Evolutionary conservation across 1,140 invertebrate genomes (phyloP).

Genomic region (Apolygus lucorum): DNA sequence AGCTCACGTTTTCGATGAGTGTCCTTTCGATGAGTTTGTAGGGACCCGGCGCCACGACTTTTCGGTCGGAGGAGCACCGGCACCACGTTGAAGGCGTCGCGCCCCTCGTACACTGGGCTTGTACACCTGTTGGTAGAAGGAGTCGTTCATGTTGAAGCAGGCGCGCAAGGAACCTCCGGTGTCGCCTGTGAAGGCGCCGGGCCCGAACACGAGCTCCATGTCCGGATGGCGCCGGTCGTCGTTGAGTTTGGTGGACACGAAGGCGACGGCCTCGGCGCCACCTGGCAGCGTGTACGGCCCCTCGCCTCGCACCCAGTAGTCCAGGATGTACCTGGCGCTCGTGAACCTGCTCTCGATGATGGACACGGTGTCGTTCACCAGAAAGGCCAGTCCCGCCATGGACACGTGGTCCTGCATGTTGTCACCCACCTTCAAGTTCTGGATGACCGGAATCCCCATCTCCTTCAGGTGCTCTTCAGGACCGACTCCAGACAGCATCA

Average conservation of each 20-base stretch:
- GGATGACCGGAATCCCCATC: slow-evolving; percentile 54
- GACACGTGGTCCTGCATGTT: slow-evolving; percentile 57
- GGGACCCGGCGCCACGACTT: too few species aligned
- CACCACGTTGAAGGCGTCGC: slow-evolving; percentile 42
- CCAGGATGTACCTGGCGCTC: slow-evolving; percentile 50
- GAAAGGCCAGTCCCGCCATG: slow-evolving; percentile 45
- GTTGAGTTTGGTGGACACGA: slow-evolving; percentile 44
- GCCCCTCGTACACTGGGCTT: slow-evolving; percentile 27
- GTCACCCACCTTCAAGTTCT: slow-evolving; percentile 44
- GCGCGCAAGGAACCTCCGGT: slow-evolving; percentile 52
- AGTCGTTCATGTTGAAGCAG: slow-evolving; percentile 38
- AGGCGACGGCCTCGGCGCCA: slow-evolving; percentile 41
- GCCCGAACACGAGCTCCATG: slow-evolving; percentile 68
- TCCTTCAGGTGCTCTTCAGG: slow-evolving; percentile 56
- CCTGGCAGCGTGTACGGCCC: slow-evolving; percentile 40
- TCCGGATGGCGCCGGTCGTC: slow-evolving; percentile 46
- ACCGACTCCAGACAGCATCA: slow-evolving; percentile 68
- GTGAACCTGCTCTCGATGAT: slow-evolving; percentile 52
- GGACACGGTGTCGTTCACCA: slow-evolving; percentile 44
- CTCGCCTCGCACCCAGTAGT: slow-evolving; percentile 37
- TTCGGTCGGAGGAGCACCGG: slow-evolving; percentile 45
- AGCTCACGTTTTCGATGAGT: too few species aligned
- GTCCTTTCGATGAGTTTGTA: too few species aligned
- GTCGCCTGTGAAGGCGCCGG: slow-evolving; percentile 63
- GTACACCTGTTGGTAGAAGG: slow-evolving; percentile 32